phyloP scores from a whole-genome alignment of 2,888 invertebrate genomes.

The Gastracanthus pulcherrimus region DNA sequence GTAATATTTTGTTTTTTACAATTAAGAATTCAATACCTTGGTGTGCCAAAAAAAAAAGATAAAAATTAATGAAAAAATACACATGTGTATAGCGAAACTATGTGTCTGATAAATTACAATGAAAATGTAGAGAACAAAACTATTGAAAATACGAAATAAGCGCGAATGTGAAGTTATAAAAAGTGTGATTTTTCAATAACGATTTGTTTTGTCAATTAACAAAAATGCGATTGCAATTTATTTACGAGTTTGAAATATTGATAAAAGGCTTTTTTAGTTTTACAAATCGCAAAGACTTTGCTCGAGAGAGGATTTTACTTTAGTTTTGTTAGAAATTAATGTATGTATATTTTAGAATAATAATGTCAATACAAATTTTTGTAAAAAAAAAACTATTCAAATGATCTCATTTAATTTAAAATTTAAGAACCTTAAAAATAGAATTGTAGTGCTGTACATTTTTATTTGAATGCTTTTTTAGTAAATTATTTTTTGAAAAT shows the following conservation, averaged over 20 bases:
- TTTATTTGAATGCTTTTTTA: neutral
- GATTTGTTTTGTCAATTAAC: constrained; percentile 13
- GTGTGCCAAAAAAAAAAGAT: neutral
- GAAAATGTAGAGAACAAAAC: neutral
- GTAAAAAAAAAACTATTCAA: constrained; percentile 18
- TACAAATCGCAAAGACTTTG: constrained; percentile 2
- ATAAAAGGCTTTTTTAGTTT: constrained; percentile 19
- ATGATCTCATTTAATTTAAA: constrained; percentile 1
- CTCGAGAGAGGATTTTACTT: neutral
- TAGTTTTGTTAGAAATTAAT: constrained; percentile 1
- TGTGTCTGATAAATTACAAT: no score
- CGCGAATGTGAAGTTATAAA: neutral
- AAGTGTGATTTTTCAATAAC: neutral
- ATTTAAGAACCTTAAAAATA: neutral
- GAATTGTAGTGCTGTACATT: neutral
- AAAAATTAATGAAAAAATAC: neutral
- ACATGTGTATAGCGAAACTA: neutral
- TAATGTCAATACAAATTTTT: constrained; percentile 35
- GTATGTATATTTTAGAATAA: constrained; percentile 34
- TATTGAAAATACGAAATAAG: neutral
- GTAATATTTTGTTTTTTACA: neutral
- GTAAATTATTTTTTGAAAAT: neutral
- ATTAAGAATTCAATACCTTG: neutral
- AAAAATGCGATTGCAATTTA: neutral
- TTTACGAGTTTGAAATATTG: neutral